Evolutionary conservation across 2,797 vertebrate species (phyloP).

Genomic region (Neomorphus geoffroyi): DNA sequence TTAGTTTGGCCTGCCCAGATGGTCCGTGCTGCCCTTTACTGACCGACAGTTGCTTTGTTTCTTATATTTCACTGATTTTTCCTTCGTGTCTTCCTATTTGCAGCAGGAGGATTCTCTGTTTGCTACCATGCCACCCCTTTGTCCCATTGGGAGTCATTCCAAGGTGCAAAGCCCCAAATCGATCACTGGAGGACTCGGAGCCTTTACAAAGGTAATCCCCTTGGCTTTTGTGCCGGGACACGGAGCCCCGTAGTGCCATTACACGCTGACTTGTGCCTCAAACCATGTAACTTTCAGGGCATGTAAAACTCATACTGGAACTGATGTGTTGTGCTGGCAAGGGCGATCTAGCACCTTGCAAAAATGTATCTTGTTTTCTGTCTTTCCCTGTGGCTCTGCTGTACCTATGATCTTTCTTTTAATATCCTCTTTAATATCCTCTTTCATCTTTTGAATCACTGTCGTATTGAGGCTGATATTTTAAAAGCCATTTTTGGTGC

Average conservation of each 20-base stretch:
- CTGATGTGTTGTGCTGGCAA: background rate
- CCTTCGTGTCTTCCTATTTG: background rate
- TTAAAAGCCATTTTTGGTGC: background rate
- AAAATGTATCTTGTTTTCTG: background rate
- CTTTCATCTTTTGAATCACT: background rate
- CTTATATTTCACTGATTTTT: background rate
- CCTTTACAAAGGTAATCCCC: conserved; percentile 81
- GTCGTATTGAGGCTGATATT: background rate
- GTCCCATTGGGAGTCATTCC: conserved; percentile 84
- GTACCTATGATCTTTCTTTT: background rate
- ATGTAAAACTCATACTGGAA: background rate
- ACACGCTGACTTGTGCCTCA: background rate
- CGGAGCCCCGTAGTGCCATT: background rate
- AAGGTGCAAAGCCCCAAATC: conserved; percentile 84
- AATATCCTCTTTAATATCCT: background rate
- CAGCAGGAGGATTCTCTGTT: conserved; percentile 85
- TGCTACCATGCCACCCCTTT: conserved; percentile 84
- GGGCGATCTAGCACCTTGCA: background rate
- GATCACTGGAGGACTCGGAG: conserved; percentile 81
- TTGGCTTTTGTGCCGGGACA: background rate
- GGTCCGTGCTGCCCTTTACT: background rate
- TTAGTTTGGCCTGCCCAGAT: background rate
- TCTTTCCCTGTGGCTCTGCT: background rate
- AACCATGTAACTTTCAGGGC: background rate
- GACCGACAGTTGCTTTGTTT: background rate